Evolutionary conservation across 2,797 vertebrate species (phyloP), one percentile per base, ranked within the genome.

Genomic region (Mionectes olivaceus): DNA sequence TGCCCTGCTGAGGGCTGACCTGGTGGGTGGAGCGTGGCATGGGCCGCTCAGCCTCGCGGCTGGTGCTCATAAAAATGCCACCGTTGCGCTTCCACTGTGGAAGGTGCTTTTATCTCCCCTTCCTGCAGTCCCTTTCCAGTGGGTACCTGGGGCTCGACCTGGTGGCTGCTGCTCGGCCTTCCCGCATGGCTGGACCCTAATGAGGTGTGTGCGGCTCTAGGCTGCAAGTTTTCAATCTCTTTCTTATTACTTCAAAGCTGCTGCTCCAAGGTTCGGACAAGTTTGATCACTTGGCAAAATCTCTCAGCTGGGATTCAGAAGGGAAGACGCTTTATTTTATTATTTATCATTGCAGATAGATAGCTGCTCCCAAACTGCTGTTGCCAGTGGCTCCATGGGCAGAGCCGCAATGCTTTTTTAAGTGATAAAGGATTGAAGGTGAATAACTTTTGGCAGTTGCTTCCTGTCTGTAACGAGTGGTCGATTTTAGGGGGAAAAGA

Each of bases 41-140:
- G 85, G 64, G 97, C 83, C 13, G 28, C 75, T 97, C 63, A 32
- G 95, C 79, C 86, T 90, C 14, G 22, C 90, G 96, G 93, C 96
- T 96, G 80, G 76, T 68, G 10, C 97, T 97, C 89, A 60, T 98
- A 97, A 98, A 98, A 98, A 97, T 96, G 96, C 97, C 97, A 96
- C 97, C 73, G 50, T 50, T 94, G 96, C 77, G 50, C 97, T 96
- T 97, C 89, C 95, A 92, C 97, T 96, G 97, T 97, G 96, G 98
- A 98, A 97, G 97, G 94, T 91, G 94, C 97, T 97, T 98, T 98
- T 97, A 98, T 98, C 96, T 95, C 91, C 79, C 95, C 86, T 96
- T 93, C 93, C 93, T 37, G 28, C 94, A 96, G 94, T 87, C 91
- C 88, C 89, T 61, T 84, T 96, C 83, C 96, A 95, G 87, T 24